Conservation (phyloP, 2,113 vertebrate genomes). For the Epinephelus fuscoguttatus region DNA sequence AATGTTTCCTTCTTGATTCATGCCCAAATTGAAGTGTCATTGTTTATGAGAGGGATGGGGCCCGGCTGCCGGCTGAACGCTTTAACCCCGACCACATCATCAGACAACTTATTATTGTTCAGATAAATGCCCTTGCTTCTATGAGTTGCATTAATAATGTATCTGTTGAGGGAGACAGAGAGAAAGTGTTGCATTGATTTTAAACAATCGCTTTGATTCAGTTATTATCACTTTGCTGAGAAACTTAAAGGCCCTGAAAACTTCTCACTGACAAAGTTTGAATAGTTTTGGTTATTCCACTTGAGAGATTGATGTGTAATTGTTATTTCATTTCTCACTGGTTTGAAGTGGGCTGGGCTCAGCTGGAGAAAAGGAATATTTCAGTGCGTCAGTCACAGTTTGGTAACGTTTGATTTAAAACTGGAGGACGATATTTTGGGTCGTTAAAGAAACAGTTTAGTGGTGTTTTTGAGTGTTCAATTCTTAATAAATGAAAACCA, state of each 20-base stretch:
- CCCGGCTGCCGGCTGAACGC: conserved; percentile 40
- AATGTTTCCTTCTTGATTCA: conserved; percentile 66
- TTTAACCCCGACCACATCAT: conserved; percentile 58
- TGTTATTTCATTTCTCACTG: background rate
- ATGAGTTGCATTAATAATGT: conserved; percentile 53
- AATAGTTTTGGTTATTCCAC: background rate
- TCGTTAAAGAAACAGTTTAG: background rate
- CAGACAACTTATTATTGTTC: conserved; percentile 59
- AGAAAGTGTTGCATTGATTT: conserved; percentile 50
- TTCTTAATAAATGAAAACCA: background rate
- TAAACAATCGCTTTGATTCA: conserved; percentile 34
- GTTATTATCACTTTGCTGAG: conserved; percentile 11
- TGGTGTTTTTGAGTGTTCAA: background rate
- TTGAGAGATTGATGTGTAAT: background rate
- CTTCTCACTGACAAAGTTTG: background rate
- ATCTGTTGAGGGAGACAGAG: conserved; percentile 30
- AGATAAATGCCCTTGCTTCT: conserved; percentile 49
- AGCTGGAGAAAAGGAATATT: background rate
- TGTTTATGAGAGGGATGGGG: conserved; percentile 49
- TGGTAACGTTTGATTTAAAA: background rate
- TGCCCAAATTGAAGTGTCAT: conserved; percentile 64
- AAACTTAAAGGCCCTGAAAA: conserved; percentile 11
- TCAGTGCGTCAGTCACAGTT: background rate
- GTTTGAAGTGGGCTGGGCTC: conserved; percentile 1
- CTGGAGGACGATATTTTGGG: no score